Base-by-base conservation (phyloP, 2,888 invertebrate species). In the Magallana nippona region DNA sequence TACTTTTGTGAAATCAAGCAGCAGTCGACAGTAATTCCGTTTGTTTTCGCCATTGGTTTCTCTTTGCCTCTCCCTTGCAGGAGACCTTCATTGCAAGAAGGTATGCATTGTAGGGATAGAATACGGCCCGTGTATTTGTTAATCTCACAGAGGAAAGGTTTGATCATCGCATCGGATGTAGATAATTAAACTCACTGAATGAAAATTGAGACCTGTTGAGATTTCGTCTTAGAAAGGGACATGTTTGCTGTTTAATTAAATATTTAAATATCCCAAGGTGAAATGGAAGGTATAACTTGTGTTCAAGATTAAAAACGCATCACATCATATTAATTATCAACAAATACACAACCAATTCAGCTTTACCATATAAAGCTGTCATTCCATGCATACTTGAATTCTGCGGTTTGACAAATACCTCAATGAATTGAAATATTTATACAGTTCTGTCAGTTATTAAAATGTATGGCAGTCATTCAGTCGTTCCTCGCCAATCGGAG, bases 351-450 rank as follows among this genome's bases (percentile, higher is more conserved):
- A 44, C 3, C 44, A 44, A 44, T 0, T 44, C 44, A 44, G 44
- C 44, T 44, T 44, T 44, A 15, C 32, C 13, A 2, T 71, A 63
- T 19, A 22, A 60, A 60, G 19, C 19, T 22, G 27, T 63, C 27
- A 63, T 71, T 27, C 27, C 22, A 71, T 13, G 27, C 71, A 71
- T 71, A 71, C 13, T 32, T 27, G 71, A 27, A 32, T 22, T 32
- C 10, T 60, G 3, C 60, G n/a, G n/a, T 0, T 8, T 60, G 60
- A 60, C 60, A 60, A 22, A 71, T 32, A 71, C 71, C 15, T 71
- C 27, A 71, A 71, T 71, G 71, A 71, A 71, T 15, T 71, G 22
- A 71, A 71, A 71, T 71, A 71, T 71, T 71, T 71, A 71, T 71
- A 22, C 13, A 71, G 71, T 32, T 15, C 27, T 71, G n/a, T 19